These are phyloP conservation scores for Sternarchorhynchus goeldii DNA, from an alignment of 2,797 vertebrate species.

Conservation along the genomic window DNA sequence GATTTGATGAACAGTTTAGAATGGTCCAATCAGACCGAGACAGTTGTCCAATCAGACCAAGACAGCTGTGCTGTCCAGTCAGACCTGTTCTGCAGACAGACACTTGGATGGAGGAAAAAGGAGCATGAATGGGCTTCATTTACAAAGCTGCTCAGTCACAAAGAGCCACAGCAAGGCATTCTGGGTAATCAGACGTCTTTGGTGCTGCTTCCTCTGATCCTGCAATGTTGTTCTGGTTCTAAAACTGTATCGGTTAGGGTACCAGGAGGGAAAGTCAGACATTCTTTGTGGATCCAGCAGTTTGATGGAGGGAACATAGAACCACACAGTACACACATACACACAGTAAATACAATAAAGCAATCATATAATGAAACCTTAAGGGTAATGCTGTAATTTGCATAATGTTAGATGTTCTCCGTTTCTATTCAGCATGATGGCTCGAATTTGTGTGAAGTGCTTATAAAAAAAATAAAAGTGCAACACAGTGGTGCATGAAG, in stretches of 20 bases:
- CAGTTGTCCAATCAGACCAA: conserved; percentile 29
- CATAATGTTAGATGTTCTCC: too few relatives aligned
- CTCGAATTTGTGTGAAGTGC: too few relatives aligned
- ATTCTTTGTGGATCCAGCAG: conserved; percentile 27
- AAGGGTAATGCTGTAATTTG: not conserved
- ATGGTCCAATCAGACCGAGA: conserved; percentile 8
- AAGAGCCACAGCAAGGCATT: conserved; percentile 70
- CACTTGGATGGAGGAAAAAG: conserved; percentile 66
- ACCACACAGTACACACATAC: not conserved
- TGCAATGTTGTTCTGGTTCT: conserved; percentile 48
- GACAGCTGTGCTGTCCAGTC: conserved; percentile 68
- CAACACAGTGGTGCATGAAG: too few relatives aligned
- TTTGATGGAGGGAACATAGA: conserved; percentile 27
- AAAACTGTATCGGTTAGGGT: conserved; percentile 35
- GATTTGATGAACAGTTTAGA: not conserved
- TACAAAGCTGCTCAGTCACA: conserved; percentile 61
- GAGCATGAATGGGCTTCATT: conserved; percentile 62
- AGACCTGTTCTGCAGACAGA: conserved; percentile 67
- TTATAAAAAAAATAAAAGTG: too few relatives aligned
- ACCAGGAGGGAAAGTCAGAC: conserved; percentile 28
- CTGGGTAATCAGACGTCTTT: conserved; percentile 78
- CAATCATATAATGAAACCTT: not conserved
- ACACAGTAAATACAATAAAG: not conserved
- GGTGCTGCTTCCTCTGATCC: conserved; percentile 69
- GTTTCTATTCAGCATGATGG: too few relatives aligned